Conservation (phyloP, 2,888 invertebrate genomes). For the Lasioglossum marginatum region DNA sequence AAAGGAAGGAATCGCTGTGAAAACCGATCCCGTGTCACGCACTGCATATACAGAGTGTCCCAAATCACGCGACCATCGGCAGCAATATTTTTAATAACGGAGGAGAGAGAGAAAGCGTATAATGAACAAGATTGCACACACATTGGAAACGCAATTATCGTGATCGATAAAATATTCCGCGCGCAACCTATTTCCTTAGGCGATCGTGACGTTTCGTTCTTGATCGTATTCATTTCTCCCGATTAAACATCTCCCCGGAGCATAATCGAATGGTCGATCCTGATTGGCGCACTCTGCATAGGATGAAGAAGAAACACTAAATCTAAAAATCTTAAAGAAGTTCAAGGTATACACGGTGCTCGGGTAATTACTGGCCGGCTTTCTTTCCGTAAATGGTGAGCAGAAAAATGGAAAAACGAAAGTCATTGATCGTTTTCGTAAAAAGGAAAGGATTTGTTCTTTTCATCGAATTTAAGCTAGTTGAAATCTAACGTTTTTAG, state of each 20-base stretch:
- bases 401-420: neutral
- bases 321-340: neutral
- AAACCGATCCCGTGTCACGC: neutral
- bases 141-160: neutral
- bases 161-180: neutral
- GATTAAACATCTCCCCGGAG: neutral
- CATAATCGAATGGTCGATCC: neutral
- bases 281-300: neutral
- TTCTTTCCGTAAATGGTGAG: neutral
- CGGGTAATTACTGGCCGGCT: neutral
- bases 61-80: neutral
- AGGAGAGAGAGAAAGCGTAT: neutral
- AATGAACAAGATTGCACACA: neutral
- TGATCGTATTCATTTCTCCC: neutral
- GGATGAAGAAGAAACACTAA: neutral
- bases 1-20: neutral
- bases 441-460: no score
- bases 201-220: neutral
- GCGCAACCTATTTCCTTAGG: neutral
- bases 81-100: no score
- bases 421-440: neutral
- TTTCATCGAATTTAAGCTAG: no score
- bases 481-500: neutral
- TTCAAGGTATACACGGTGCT: slow-evolving; percentile 6
- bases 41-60: neutral